Percentiles rank a stretch among this genome's conserved stretches.
phyloP scores from a whole-genome alignment of 2,888 invertebrate genomes.

The Drosophila parthenogenetica region DNA sequence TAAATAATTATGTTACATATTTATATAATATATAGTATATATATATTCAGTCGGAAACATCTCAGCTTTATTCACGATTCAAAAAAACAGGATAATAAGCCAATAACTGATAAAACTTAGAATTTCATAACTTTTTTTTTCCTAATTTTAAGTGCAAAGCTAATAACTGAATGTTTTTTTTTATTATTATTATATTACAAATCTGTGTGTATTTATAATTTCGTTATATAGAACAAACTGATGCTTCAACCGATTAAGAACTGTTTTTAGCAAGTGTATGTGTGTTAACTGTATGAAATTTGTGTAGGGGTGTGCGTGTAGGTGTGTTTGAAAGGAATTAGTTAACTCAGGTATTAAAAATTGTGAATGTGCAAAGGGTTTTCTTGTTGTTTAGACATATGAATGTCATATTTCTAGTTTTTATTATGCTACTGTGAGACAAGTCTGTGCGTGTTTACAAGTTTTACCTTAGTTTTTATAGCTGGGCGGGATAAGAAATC shows the following conservation, averaged over 20 bases:
- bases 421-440: slow-evolving; percentile 19
- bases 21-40: slow-evolving; percentile 60
- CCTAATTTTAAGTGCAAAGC: slow-evolving; percentile 14
- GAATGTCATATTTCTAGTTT: slow-evolving; percentile 25
- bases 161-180: slow-evolving; percentile 5
- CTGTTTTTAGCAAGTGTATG: slow-evolving; percentile 10
- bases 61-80: slow-evolving; percentile 57
- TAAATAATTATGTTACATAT: slow-evolving; percentile 47
- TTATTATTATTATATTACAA: slow-evolving; percentile 14
- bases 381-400: slow-evolving; percentile 38
- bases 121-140: slow-evolving; percentile 7
- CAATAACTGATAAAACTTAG: slow-evolving; percentile 7
- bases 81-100: slow-evolving; percentile 10
- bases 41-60: slow-evolving; percentile 52
- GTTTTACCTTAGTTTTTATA: slow-evolving; percentile 37
- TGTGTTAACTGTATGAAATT: not conserved
- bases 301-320: slow-evolving; percentile 6
- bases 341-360: slow-evolving; percentile 54
- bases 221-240: slow-evolving; percentile 32
- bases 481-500: not conserved
- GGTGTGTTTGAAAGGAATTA: slow-evolving; percentile 25
- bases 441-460: slow-evolving; percentile 10
- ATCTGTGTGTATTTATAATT: slow-evolving; percentile 34
- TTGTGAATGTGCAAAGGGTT: slow-evolving; percentile 25
- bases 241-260: slow-evolving; percentile 15